Percentiles rank a stretch among this genome's conserved stretches.
These are phyloP conservation scores for Peromyscus maniculatus DNA, from an alignment of 2,113 vertebrate genomes.

Conservation along the genomic window DNA sequence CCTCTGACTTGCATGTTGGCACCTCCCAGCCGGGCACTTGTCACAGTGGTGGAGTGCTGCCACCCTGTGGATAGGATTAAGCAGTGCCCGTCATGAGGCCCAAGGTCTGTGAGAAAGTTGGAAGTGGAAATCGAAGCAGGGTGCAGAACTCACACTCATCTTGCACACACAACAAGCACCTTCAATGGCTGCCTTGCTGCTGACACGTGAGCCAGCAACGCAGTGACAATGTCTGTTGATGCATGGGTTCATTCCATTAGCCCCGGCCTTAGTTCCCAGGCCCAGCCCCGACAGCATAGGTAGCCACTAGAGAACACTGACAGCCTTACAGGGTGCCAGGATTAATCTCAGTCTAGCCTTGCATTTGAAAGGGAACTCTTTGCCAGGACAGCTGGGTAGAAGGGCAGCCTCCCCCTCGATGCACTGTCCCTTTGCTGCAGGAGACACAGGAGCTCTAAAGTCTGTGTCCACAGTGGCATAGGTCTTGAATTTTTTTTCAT, in stretches of 20 bases:
- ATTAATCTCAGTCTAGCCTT: not conserved
- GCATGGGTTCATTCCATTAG: rapidly evolving
- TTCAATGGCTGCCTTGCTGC: not conserved
- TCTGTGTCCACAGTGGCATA: no score
- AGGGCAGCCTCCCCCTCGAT: rapidly evolving
- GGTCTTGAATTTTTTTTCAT: not conserved
- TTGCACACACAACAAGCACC: rapidly evolving
- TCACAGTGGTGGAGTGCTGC: slow-evolving; percentile 61
- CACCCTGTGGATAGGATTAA: slow-evolving; percentile 27
- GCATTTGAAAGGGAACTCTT: not conserved
- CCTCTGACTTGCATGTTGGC: not conserved
- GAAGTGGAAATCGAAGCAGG: not conserved
- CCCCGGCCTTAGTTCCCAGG: not conserved
- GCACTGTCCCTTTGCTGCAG: not conserved
- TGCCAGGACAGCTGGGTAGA: not conserved
- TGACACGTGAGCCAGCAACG: rapidly evolving
- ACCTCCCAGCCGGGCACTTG: rapidly evolving
- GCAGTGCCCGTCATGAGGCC: not conserved
- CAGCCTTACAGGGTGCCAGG: not conserved
- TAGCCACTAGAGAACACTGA: not conserved
- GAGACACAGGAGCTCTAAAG: not conserved
- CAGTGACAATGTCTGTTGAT: rapidly evolving
- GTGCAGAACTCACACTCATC: not conserved
- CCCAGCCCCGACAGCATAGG: rapidly evolving
- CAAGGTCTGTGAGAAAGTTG: not conserved